Evolutionary conservation across 1,140 invertebrate genomes (phyloP).

Genomic region (Temnothorax nylanderi): DNA sequence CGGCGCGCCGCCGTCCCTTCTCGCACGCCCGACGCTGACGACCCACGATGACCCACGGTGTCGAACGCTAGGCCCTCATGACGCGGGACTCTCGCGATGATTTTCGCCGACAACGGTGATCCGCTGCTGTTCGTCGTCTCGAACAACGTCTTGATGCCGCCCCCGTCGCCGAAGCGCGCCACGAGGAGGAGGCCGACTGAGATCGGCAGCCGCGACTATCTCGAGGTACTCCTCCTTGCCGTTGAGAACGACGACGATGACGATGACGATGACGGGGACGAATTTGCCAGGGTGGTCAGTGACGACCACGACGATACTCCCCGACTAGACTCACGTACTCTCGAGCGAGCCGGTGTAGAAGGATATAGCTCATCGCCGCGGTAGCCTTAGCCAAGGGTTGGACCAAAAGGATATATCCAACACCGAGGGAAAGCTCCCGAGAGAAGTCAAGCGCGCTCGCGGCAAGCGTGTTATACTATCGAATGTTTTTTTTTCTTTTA

Average conservation of each 20-base stretch:
- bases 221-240: not conserved
- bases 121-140: conserved; percentile 46
- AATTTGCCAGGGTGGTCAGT: conserved; percentile 29
- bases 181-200: not conserved
- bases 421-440: conserved; percentile 69
- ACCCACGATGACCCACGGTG: conserved; percentile 62
- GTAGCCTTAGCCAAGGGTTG: conserved; percentile 69
- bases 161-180: conserved; percentile 31
- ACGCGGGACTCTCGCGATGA: conserved; percentile 56
- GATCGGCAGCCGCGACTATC: conserved; percentile 28
- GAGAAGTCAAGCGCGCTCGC: conserved; percentile 28
- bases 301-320: not conserved
- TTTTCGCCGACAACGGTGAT: conserved; percentile 58
- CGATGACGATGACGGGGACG: conserved; percentile 28
- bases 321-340: conserved; percentile 38
- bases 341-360: conserved; percentile 44
- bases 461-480: conserved; percentile 46
- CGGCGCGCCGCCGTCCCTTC: conserved; percentile 62
- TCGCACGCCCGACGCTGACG: conserved; percentile 64
- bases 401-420: conserved; percentile 76
- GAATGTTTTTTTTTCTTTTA: conserved; percentile 43
- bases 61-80: conserved; percentile 70
- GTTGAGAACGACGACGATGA: not conserved
- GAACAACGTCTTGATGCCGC: conserved; percentile 43
- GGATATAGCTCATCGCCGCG: conserved; percentile 47